phyloP scores from a whole-genome alignment of 2,888 invertebrate genomes.

The Eudemis profundana region DNA sequence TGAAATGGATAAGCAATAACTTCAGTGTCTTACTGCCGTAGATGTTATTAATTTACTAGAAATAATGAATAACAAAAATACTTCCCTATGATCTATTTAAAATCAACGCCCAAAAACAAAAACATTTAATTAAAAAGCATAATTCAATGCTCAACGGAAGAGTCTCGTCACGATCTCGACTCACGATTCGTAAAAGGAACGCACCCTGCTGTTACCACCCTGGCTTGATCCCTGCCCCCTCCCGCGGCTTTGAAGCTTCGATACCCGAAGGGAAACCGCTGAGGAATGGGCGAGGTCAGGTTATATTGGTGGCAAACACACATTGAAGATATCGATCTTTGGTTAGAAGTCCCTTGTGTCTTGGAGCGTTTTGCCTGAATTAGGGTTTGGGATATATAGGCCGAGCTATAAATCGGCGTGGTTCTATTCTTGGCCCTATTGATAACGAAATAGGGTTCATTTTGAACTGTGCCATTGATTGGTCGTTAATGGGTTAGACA shows the following conservation, averaged over 20 bases:
- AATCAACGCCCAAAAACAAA: slow-evolving; percentile 22
- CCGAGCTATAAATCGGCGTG: slow-evolving; percentile 44
- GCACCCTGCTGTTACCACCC: slow-evolving; percentile 67
- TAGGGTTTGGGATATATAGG: slow-evolving; percentile 78
- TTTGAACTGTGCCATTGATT: neutral
- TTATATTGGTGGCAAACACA: slow-evolving; percentile 70
- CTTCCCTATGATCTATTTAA: neutral
- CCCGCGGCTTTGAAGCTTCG: slow-evolving; percentile 49
- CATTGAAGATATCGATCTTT: slow-evolving; percentile 83
- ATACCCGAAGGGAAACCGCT: slow-evolving; percentile 58
- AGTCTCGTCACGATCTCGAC: slow-evolving; percentile 76
- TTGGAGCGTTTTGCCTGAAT: slow-evolving; percentile 73
- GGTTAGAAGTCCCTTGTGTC: slow-evolving; percentile 76
- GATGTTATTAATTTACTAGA: neutral
- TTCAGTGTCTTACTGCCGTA: too few relatives aligned
- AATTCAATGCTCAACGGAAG: slow-evolving; percentile 74
- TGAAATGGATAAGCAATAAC: too few relatives aligned
- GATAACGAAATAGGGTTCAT: neutral
- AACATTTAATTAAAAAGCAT: slow-evolving; percentile 52
- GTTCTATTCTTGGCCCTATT: slow-evolving; percentile 17
- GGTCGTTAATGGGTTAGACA: slow-evolving; percentile 11
- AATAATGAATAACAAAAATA: neutral
- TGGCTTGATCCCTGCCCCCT: slow-evolving; percentile 60
- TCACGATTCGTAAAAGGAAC: slow-evolving; percentile 73
- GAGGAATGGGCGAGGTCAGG: slow-evolving; percentile 66